A percentile compares a stretch with the other conserved stretches of the same genome.
phyloP scores from a whole-genome alignment of 2,888 invertebrate genomes.

The Drosophila anceps region DNA sequence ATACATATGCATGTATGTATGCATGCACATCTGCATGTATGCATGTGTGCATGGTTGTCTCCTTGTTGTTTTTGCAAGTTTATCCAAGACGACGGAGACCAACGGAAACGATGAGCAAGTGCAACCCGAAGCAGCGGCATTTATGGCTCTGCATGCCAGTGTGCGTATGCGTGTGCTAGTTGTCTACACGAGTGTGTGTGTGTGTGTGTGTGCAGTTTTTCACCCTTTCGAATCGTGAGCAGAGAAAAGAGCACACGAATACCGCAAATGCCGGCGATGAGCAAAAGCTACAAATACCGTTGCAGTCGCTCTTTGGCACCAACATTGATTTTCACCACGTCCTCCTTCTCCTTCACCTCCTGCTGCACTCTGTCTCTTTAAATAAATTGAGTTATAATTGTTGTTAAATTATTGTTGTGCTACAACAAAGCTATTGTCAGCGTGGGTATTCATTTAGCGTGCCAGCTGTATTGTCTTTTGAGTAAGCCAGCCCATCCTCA shows the following conservation, averaged over 20 bases:
- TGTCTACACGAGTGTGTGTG: constrained; percentile 1
- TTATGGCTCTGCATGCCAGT: constrained; percentile 32
- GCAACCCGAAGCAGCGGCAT: constrained; percentile 59
- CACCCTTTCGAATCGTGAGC: constrained; percentile 59
- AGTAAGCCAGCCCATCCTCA: not conserved
- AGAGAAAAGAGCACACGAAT: constrained; percentile 57
- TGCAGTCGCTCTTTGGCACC: constrained; percentile 48
- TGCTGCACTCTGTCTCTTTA: not conserved
- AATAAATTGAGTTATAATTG: constrained; percentile 32
- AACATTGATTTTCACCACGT: constrained; percentile 62
- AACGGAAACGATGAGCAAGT: constrained; percentile 65
- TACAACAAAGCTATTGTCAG: constrained; percentile 19
- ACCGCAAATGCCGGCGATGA: constrained; percentile 52
- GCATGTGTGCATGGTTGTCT: constrained; percentile 28
- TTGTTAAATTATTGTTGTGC: constrained; percentile 28
- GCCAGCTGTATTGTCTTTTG: not conserved
- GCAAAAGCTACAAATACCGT: constrained; percentile 43
- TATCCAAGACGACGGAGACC: constrained; percentile 59
- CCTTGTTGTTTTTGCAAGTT: constrained; percentile 56
- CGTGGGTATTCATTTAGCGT: not conserved
- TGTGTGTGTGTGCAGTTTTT: constrained; percentile 49
- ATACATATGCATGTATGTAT: constrained; percentile 2
- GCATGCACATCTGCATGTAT: constrained; percentile 10
- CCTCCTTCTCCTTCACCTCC: not conserved
- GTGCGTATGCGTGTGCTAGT: constrained; percentile 27